Percentiles rank a stretch among this genome's conserved stretches.
These are phyloP conservation scores for Crambe crambe DNA, from an alignment of 37 sponge, comb jelly and placozoan species.

Conservation along the genomic window DNA sequence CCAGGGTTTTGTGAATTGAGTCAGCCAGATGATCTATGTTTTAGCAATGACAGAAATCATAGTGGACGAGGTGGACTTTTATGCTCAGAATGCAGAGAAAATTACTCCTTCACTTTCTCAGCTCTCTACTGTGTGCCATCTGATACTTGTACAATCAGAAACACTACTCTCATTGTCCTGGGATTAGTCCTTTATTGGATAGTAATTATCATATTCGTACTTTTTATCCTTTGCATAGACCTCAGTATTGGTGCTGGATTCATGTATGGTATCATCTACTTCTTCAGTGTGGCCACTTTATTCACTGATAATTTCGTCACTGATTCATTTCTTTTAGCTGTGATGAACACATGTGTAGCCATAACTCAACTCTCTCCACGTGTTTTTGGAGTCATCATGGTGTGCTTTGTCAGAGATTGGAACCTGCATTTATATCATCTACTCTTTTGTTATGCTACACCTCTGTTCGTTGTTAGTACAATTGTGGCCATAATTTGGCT, in stretches of 20 bases:
- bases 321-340: background rate
- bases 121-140: conserved; percentile 6
- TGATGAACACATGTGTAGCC: conserved; percentile 2
- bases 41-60: no score
- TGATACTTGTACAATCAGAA: background rate
- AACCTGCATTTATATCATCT: background rate
- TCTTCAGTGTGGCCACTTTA: conserved; percentile 41
- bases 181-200: conserved; percentile 18
- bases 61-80: conserved; percentile 11
- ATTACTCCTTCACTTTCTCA: conserved; percentile 23
- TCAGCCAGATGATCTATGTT: conserved; percentile 6
- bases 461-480: background rate
- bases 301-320: background rate
- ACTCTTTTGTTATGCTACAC: background rate
- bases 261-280: conserved; percentile 46
- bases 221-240: conserved; percentile 7
- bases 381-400: conserved; percentile 3
- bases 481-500: conserved; percentile 9
- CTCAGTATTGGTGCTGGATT: conserved; percentile 43
- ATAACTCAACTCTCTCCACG: conserved; percentile 32
- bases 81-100: conserved; percentile 12
- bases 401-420: conserved; percentile 11
- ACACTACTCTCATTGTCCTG: background rate
- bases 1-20: conserved; percentile 1
- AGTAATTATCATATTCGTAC: background rate